phyloP scores from a whole-genome alignment of 2,888 invertebrate species.

The Cantharis rustica region DNA sequence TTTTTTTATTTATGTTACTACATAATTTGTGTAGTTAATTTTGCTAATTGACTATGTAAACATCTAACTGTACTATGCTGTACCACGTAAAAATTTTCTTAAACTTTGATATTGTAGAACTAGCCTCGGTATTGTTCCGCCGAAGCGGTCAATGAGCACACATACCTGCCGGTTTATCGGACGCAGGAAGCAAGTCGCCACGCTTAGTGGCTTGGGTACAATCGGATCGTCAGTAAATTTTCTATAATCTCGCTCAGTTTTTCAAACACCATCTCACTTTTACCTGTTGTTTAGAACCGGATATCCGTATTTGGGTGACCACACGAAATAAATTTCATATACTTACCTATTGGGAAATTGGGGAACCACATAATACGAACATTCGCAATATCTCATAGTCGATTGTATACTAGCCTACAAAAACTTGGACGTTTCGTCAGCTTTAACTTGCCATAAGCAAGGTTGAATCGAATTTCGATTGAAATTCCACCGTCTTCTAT shows the following conservation, averaged over 20 bases:
- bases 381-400: neutral
- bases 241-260: constrained; percentile 27
- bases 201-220: constrained; percentile 31
- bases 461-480: neutral
- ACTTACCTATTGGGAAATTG: neutral
- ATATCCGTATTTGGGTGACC: constrained; percentile 35
- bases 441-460: neutral
- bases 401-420: neutral
- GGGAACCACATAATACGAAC: neutral
- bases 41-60: neutral
- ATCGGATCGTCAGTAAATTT: constrained; percentile 20
- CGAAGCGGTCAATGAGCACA: constrained; percentile 27
- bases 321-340: constrained; percentile 21
- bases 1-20: neutral
- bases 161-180: constrained; percentile 20
- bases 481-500: neutral
- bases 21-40: neutral
- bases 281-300: constrained; percentile 36
- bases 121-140: constrained; percentile 16
- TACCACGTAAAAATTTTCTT: neutral
- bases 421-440: neutral
- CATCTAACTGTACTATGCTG: neutral
- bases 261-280: constrained; percentile 28
- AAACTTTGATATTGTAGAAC: neutral
- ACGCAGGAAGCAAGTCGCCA: constrained; percentile 32